phyloP scores from a whole-genome alignment of 2,113 vertebrate genomes.

The Charina bottae region DNA sequence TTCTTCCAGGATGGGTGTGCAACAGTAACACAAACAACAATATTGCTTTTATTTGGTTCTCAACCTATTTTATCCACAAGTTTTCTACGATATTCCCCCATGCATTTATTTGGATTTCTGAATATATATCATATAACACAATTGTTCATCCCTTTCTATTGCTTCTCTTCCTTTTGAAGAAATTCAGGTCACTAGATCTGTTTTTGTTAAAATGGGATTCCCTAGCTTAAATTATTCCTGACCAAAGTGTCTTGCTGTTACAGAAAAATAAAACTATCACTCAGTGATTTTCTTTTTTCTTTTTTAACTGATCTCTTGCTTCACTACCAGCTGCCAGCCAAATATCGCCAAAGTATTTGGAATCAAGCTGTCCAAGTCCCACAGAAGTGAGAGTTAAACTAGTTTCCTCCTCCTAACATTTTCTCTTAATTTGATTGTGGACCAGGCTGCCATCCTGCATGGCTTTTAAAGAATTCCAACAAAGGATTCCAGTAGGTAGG shows the following conservation, averaged over 20 bases:
- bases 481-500: neutral
- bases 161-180: too few relatives aligned
- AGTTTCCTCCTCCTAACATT: neutral
- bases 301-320: neutral
- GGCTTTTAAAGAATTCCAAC: neutral
- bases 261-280: neutral
- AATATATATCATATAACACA: too few relatives aligned
- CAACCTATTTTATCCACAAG: too few relatives aligned
- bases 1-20: too few relatives aligned
- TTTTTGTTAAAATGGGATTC: neutral
- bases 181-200: neutral
- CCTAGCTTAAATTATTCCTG: neutral
- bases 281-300: neutral
- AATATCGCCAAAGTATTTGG: neutral
- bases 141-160: too few relatives aligned
- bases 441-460: neutral
- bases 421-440: conserved; percentile 7
- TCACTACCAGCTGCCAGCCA: neutral
- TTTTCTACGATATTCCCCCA: too few relatives aligned
- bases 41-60: too few relatives aligned
- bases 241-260: neutral
- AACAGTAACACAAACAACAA: too few relatives aligned
- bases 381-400: neutral
- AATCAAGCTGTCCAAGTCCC: neutral
- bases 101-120: too few relatives aligned